phyloP scores from a whole-genome alignment of 2,113 vertebrate genomes.

The Gambusia holbrooki region DNA sequence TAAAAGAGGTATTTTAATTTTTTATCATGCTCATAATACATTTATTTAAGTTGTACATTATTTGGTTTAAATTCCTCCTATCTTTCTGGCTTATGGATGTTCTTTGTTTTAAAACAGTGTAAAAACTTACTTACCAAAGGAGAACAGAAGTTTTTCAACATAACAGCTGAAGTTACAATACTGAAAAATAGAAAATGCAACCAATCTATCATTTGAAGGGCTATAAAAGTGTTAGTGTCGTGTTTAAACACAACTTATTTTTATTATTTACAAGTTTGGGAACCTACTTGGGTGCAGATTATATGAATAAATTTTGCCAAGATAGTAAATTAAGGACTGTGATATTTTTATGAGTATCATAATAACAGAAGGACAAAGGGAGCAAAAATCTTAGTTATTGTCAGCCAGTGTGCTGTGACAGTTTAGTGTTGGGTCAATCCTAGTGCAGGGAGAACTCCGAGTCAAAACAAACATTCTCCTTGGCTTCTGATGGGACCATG shows the following conservation, averaged over 20 bases:
- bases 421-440: slow-evolving; percentile 70
- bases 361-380: slow-evolving; percentile 50
- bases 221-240: neutral
- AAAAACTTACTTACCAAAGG: neutral
- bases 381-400: slow-evolving; percentile 30
- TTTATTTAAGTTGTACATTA: too few relatives aligned
- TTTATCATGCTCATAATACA: too few relatives aligned
- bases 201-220: neutral
- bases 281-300: neutral
- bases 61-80: neutral
- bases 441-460: slow-evolving; percentile 75
- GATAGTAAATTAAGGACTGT: slow-evolving; percentile 34
- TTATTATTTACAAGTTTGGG: too few relatives aligned
- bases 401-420: slow-evolving; percentile 62
- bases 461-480: slow-evolving; percentile 77
- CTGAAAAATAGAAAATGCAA: neutral
- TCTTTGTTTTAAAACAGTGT: neutral
- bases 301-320: slow-evolving; percentile 21
- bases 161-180: neutral
- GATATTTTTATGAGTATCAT: slow-evolving; percentile 58
- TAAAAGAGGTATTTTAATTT: too few relatives aligned
- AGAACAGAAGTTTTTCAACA: neutral
- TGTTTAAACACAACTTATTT: too few relatives aligned
- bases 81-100: neutral
- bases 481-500: slow-evolving; percentile 71